Evolutionary conservation across 2,888 invertebrate species (phyloP).

Genomic region (Eupithecia exiguata): DNA sequence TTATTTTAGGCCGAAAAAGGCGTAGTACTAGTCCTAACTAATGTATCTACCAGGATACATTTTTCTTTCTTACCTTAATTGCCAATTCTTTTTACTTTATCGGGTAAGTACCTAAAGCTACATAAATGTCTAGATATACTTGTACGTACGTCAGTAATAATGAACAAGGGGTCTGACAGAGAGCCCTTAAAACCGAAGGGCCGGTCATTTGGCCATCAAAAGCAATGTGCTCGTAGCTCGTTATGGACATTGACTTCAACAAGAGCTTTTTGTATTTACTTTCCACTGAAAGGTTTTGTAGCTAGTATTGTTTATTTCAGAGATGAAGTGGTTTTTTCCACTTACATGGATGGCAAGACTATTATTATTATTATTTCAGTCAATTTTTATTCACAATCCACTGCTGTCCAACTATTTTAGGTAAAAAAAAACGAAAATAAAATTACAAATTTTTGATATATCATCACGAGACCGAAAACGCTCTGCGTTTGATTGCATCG

Average conservation of each 20-base stretch:
- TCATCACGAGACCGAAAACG: too few relatives aligned
- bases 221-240: slow-evolving; percentile 52
- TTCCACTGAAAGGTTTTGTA: slow-evolving; percentile 5
- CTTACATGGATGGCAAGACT: neutral
- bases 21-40: too few relatives aligned
- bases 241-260: slow-evolving; percentile 45
- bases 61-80: too few relatives aligned
- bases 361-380: too few relatives aligned
- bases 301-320: neutral
- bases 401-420: too few relatives aligned
- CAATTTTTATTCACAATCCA: too few relatives aligned
- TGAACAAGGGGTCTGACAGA: slow-evolving; percentile 54
- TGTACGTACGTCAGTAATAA: slow-evolving; percentile 32
- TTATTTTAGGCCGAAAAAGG: too few relatives aligned
- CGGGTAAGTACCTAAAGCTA: neutral
- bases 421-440: too few relatives aligned
- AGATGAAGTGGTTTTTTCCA: neutral
- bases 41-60: too few relatives aligned
- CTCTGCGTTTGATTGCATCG: too few relatives aligned
- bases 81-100: too few relatives aligned
- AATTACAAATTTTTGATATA: too few relatives aligned
- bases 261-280: slow-evolving; percentile 46
- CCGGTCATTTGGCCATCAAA: slow-evolving; percentile 64
- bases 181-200: slow-evolving; percentile 54
- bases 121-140: neutral